Evolutionary conservation across 2,113 vertebrate genomes (phyloP), one percentile per base, ranked within the genome.

Genomic region (Cathartes aura): DNA sequence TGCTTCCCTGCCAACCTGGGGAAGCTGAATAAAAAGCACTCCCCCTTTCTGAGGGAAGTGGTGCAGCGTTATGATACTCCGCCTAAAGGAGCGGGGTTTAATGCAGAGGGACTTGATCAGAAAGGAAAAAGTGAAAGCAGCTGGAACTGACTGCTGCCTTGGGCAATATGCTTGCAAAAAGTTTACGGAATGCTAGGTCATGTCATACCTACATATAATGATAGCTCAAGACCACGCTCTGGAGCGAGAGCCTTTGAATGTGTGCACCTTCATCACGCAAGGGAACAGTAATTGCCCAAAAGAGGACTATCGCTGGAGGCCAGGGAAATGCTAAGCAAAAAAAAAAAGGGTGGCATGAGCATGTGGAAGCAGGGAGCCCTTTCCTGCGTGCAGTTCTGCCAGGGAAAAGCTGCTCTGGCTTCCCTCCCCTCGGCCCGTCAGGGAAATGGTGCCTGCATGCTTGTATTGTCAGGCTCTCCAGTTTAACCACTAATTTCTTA

Each of bases 131-230:
- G 11, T 12, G 52, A 53, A 26, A 50, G 42, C 29, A 27, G 45
- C 34, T 34, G 20, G 68, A 71, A 20, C 6, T 22, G 52, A 5
- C 0, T 24, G n/a, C 5, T 7, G 12, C 2, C 22, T 76, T 18
- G 22, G 40, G 67, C 38, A 82, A 2, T 8, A 22, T 4, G 2
- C 8, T 59, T 40, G 29, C 22, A 56, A 6, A 48, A 59, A 38
- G 4, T 5, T 48, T 4, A 15, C 6, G 34, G 32, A 34, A 36
- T n/a, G 7, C 9, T 6, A 38, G 7, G 20, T 59, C 42, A 24
- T 10, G 3, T n/a, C 43, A 15, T 1, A 15, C 2, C n/a, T 52
- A 0, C 5, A 14, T 7, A 1, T 11, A 6, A 14, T 5, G 36
- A 6, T 0, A 38, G 55, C 32, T 53, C 8, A 30, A 42, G 10